Conservation (phyloP, 2,113 vertebrate genomes). For the Onychostoma macrolepis region DNA sequence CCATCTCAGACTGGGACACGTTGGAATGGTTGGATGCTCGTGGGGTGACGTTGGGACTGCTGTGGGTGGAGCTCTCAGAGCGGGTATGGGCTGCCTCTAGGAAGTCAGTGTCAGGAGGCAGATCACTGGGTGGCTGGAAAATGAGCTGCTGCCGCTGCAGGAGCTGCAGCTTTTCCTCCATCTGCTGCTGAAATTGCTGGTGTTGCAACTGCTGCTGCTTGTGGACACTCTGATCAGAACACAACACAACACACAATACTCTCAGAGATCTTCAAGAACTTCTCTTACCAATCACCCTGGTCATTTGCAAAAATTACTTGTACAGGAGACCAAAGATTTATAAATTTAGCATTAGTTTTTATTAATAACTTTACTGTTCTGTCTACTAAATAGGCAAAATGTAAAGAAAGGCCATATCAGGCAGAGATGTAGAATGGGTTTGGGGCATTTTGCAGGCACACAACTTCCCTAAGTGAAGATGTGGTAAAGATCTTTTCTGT, state of each 20-base stretch:
- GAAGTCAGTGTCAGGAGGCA: conserved; percentile 74
- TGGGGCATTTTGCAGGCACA: no score
- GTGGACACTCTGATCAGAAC: conserved; percentile 80
- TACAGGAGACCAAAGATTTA: background rate
- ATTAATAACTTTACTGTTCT: background rate
- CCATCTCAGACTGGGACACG: conserved; percentile 81
- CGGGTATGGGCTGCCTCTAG: conserved; percentile 76
- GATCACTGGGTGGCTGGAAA: conserved; percentile 76
- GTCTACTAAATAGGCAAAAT: background rate
- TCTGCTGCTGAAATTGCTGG: conserved; percentile 88
- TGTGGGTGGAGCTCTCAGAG: conserved; percentile 87
- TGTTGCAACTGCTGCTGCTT: conserved; percentile 92
- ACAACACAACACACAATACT: background rate
- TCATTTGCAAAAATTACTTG: no score
- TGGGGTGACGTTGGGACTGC: conserved; percentile 89
- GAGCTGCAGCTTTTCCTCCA: conserved; percentile 91
- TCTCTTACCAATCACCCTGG: background rate
- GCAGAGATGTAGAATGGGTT: no score
- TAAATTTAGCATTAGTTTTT: background rate
- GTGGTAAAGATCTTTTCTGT: no score
- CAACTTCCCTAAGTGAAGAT: no score
- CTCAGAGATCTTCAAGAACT: background rate
- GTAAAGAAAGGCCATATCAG: background rate
- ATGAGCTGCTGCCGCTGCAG: conserved; percentile 87
- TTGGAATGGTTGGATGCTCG: conserved; percentile 91